Percentiles rank a stretch among this genome's conserved stretches.
Evolutionary conservation across 2,888 invertebrate genomes (phyloP).

Genomic region (Drosophila aldrichi): DNA sequence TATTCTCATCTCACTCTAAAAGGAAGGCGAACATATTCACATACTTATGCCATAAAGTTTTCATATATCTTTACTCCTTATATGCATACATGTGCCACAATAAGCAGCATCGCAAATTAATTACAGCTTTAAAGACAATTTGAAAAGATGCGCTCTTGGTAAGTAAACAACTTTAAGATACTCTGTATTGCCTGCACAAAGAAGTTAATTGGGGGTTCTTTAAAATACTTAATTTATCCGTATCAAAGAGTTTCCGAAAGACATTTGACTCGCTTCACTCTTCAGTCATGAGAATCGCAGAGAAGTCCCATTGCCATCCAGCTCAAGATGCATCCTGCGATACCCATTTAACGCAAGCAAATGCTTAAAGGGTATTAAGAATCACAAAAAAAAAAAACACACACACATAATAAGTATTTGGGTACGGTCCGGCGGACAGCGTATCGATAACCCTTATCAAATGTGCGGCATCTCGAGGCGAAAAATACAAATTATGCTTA

Average conservation of each 20-base stretch:
- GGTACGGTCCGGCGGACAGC: slow-evolving; percentile 25
- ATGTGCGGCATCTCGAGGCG: slow-evolving; percentile 62
- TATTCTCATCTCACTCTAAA: not conserved
- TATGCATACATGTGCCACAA: slow-evolving; percentile 3
- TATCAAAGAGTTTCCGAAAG: not conserved
- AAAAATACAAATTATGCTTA: slow-evolving; percentile 72
- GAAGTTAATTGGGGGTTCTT: not conserved
- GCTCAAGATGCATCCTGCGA: not conserved
- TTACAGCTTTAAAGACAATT: slow-evolving; percentile 37
- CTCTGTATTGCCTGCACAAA: not conserved
- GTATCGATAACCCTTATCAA: slow-evolving; percentile 75
- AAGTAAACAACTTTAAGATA: not conserved
- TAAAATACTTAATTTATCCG: not conserved
- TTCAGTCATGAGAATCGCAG: not conserved
- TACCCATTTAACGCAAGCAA: not conserved
- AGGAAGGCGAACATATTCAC: not conserved
- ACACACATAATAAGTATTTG: slow-evolving; percentile 55
- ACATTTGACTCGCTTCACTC: no score
- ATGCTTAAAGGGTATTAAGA: slow-evolving; percentile 2
- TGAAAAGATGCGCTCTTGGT: not conserved
- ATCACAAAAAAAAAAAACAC: slow-evolving; percentile 10
- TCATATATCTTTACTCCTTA: not conserved
- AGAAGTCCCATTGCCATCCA: not conserved
- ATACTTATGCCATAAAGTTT: not conserved
- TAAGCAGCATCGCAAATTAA: slow-evolving; percentile 30